Conservation (phyloP, 37 sponge, comb jelly and placozoan genomes). For the Chondrilla cf. caribensis region DNA sequence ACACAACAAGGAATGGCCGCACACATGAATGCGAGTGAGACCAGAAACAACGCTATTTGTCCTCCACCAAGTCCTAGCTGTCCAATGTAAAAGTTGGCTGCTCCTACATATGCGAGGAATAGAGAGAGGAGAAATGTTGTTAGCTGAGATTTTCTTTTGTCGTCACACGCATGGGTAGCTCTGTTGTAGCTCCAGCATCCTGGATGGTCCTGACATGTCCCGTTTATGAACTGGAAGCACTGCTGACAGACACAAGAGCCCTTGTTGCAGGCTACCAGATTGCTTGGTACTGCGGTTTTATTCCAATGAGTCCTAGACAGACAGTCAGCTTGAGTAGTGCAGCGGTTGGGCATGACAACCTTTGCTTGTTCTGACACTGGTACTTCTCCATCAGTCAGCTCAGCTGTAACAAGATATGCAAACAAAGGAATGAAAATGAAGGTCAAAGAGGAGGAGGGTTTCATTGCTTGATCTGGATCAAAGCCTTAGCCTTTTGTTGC, state of each 20-base stretch:
- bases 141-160: slow-evolving; percentile 34
- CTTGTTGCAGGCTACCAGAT: neutral
- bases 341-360: too few relatives aligned
- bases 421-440: too few relatives aligned
- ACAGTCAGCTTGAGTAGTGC: too few relatives aligned
- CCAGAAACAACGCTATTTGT: slow-evolving; percentile 30
- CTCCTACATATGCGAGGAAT: slow-evolving; percentile 61
- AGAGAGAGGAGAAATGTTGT: slow-evolving; percentile 61
- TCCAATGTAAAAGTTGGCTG: slow-evolving; percentile 86
- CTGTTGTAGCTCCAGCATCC: slow-evolving; percentile 16
- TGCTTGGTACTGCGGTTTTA: slow-evolving; percentile 5
- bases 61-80: slow-evolving; percentile 50
- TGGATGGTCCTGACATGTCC: slow-evolving; percentile 5
- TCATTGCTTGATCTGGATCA: too few relatives aligned
- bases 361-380: too few relatives aligned
- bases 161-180: neutral
- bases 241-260: slow-evolving; percentile 35
- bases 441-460: too few relatives aligned
- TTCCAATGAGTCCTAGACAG: too few relatives aligned
- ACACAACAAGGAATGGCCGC: neutral
- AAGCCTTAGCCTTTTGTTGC: too few relatives aligned
- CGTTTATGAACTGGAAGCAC: slow-evolving; percentile 37
- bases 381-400: too few relatives aligned
- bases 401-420: too few relatives aligned
- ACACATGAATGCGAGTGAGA: neutral